Evolutionary conservation across 2,888 invertebrate genomes (phyloP), one percentile per base, ranked within the genome.

Genomic region (Pammene fasciana): DNA sequence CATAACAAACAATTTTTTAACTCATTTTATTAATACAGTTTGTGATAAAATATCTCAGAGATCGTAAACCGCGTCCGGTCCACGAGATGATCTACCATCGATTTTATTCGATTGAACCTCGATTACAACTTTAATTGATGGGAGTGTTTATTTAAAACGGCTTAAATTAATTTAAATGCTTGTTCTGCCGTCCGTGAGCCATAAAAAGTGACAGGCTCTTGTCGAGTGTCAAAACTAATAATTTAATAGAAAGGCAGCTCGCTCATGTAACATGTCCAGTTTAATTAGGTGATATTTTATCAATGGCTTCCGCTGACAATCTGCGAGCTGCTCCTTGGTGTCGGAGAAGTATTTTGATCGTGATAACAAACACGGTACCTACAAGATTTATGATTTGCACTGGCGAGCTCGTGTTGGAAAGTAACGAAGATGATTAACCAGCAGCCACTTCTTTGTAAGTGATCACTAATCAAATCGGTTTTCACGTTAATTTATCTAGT

Each of bases 81-180:
- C 74, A 73, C 76, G 73, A 75, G 79, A 81, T 57, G 67, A 66
- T 82, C 78, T 75, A 74, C 75, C 81, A 82, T 84, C 80, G 80
- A 83, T 85, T 86, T 81, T 79, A 83, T 85, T 82, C 78, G 80
- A 82, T 81, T 76, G 75, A 75, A 75, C 77, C 76, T 80, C 80
- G 79, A 82, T 82, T 79, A 80, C 81, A 85, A 84, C 86, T 83
- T 79, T 88, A 88, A 89, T 89, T 82, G 86, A 86, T 85, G 79
- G 75, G 75, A 78, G 82, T 81, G 84, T 85, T 82, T 80, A 79
- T 80, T 79, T 84, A 85, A n/a, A 85, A 84, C 76, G 78, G 73
- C 78, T 77, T 81, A 86, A 86, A 89, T 88, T 87, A 84, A 85
- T 86, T 85, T 80, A 81, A 85, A 82, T 81, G 80, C 75, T 75